Base-by-base conservation (phyloP, 2,888 invertebrate genomes). In the Matsumyia berberina region DNA sequence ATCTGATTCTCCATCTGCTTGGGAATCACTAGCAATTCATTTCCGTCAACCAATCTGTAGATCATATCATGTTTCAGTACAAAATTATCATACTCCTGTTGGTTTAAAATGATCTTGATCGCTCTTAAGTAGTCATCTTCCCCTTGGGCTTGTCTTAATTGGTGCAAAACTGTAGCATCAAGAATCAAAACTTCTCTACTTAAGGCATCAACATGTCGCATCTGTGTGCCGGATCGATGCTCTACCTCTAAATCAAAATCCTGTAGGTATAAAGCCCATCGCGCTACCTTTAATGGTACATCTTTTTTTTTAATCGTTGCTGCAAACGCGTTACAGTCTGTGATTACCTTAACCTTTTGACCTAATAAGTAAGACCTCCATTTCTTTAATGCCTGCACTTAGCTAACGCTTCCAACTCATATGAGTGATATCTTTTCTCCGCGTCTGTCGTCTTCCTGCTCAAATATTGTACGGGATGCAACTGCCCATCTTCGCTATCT, bases 321-420 rank as follows among this genome's bases (percentile, higher is more conserved):
- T 8, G 39, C 35, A n/a, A 86, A 78, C 1, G 83, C 79, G 4
- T 60, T 53, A 49, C 79, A 85, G 31, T 85, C 33, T 1, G 24
- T 24, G 4, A 24, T 24, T 3, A 24, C 24, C 4, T 24, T 24
- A 24, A 24, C 24, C 4, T 8, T 37, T 39, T 44, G 7, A 1
- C 80, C 82, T 0, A 88, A 12, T 0, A 86, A 82, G 86, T 87
- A 88, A 8, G 83, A 53, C 2, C 87, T 53, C 69, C 87, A 88
- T 49, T 87, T 88, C 29, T 86, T 86, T 5, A 87, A 24, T 2
- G 87, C 86, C n/a, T 69, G 62, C 9, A 87, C 62, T 8, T 74
- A 0, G 87, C 88, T 1, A 87, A 24, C 3, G 53, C 76, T 37
- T 88, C 87, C n/a, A 88, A 29, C 44, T 87, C 87, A 11, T 88